phyloP scores from a whole-genome alignment of 2,113 vertebrate species.

The Cyanistes caeruleus region DNA sequence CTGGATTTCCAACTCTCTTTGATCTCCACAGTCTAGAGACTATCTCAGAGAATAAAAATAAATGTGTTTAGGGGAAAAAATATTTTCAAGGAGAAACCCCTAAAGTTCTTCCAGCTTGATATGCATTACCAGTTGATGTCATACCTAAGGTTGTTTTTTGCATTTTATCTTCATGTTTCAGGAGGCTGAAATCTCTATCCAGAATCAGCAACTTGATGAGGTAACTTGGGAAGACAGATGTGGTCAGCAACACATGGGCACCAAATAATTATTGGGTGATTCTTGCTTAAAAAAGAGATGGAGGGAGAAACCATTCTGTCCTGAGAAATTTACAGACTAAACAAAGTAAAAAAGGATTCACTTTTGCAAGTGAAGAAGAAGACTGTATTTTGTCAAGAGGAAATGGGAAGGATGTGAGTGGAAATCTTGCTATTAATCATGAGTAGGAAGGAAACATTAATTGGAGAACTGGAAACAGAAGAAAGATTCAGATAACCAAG shows the following conservation, averaged over 20 bases:
- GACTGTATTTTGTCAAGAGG: not conserved
- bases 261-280: not conserved
- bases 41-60: slow-evolving; percentile 31
- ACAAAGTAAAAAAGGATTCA: not conserved
- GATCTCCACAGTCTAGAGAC: slow-evolving; percentile 6
- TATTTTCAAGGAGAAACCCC: slow-evolving; percentile 29
- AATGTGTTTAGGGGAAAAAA: not conserved
- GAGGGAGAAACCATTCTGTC: not conserved
- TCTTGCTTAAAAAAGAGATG: not conserved
- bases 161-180: slow-evolving; percentile 26
- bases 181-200: not conserved
- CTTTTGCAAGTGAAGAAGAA: not conserved
- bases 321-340: not conserved
- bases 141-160: not conserved
- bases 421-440: not conserved
- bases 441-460: not conserved
- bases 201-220: not conserved
- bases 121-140: not conserved
- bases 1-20: slow-evolving; percentile 52
- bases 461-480: not conserved
- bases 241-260: not conserved
- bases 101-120: slow-evolving; percentile 9
- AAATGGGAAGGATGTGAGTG: not conserved
- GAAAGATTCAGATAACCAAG: not conserved
- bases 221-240: not conserved